Percentiles rank a stretch among this genome's conserved stretches.
phyloP scores from a whole-genome alignment of 2,113 vertebrate genomes.

The Plotosus lineatus region DNA sequence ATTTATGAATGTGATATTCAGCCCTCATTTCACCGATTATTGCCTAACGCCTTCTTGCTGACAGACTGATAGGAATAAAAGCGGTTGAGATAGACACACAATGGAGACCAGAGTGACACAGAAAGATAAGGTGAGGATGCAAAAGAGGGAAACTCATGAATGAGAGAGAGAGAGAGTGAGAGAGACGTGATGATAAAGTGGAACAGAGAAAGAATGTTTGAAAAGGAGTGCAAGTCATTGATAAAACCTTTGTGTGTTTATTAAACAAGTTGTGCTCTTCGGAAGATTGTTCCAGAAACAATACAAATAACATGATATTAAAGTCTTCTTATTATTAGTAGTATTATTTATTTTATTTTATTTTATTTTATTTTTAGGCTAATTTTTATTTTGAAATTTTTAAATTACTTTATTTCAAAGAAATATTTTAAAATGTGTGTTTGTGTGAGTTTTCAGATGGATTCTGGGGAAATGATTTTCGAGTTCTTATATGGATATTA shows the following conservation, averaged over 20 bases:
- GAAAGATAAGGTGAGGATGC: no score
- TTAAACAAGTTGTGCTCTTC: background rate
- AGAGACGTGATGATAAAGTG: background rate
- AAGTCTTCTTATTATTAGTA: background rate
- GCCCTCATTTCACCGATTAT: background rate
- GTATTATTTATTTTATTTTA: no score
- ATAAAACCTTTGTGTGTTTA: background rate
- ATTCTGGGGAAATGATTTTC: conserved; percentile 36
- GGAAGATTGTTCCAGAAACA: background rate
- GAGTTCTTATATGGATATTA: conserved; percentile 20
- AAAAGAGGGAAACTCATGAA: background rate
- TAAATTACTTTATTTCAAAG: background rate
- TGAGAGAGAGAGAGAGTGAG: background rate
- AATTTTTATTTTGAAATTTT: no score
- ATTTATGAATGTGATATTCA: background rate
- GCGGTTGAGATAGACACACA: background rate
- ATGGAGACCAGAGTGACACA: background rate
- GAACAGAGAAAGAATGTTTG: background rate
- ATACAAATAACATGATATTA: background rate
- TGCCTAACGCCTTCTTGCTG: background rate
- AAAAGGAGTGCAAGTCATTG: background rate
- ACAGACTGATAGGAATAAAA: background rate
- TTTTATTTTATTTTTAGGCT: background rate
- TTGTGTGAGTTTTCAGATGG: background rate
- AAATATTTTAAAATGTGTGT: background rate